Percentiles rank a stretch among this genome's conserved stretches.
phyloP scores from a whole-genome alignment of 1,140 invertebrate species.

The Drosophila cardini region DNA sequence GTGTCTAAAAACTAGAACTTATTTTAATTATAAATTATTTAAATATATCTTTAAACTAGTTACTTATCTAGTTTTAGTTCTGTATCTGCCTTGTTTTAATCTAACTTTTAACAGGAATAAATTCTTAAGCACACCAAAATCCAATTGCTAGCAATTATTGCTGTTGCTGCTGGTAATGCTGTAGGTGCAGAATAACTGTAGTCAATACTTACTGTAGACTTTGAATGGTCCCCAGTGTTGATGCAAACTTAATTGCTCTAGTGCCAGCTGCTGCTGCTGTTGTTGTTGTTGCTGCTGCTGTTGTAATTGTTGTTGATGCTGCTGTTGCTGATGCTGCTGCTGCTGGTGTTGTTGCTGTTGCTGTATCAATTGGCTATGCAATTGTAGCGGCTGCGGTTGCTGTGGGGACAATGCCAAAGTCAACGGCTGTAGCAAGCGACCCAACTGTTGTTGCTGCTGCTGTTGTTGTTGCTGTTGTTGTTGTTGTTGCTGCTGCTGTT shows the following conservation, averaged over 20 bases:
- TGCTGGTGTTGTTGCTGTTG: constrained; percentile 69
- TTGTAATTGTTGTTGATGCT: constrained; percentile 47
- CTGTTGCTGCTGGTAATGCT: too few relatives aligned
- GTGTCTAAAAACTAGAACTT: too few relatives aligned
- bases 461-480: constrained; percentile 76
- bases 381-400: constrained; percentile 74
- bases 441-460: constrained; percentile 67
- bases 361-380: constrained; percentile 78
- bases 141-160: not conserved
- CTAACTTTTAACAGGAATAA: too few relatives aligned
- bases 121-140: not conserved
- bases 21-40: too few relatives aligned
- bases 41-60: too few relatives aligned
- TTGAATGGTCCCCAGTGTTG: constrained; percentile 86
- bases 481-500: constrained; percentile 84
- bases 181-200: constrained; percentile 28
- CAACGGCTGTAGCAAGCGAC: constrained; percentile 66
- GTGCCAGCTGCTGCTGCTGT: constrained; percentile 61
- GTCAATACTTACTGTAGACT: constrained; percentile 88
- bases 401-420: constrained; percentile 78
- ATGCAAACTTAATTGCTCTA: constrained; percentile 79
- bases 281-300: constrained; percentile 73
- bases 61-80: too few relatives aligned
- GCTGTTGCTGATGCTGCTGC: constrained; percentile 64
- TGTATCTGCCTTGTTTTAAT: too few relatives aligned